Conservation (phyloP, 2,113 vertebrate genomes). For the Pongo abelii region DNA sequence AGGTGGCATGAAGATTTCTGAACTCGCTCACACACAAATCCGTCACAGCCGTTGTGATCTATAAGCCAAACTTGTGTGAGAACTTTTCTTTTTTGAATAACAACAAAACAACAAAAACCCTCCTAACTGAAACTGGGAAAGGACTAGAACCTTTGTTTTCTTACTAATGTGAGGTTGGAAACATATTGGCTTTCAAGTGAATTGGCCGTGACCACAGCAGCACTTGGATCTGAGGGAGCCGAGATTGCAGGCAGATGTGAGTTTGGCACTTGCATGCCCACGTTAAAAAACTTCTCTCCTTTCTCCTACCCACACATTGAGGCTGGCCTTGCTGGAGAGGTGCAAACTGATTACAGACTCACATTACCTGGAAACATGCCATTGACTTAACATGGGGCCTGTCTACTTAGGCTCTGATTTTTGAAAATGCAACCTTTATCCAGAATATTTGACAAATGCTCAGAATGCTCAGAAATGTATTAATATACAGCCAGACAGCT, state of each 20-base stretch:
- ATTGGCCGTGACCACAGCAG: constrained; percentile 86
- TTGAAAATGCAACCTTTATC: constrained; percentile 17
- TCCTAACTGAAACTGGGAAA: constrained; percentile 72
- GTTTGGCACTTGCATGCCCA: constrained; percentile 83
- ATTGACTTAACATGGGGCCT: constrained; percentile 39
- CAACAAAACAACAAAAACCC: constrained; percentile 42
- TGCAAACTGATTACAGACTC: constrained; percentile 76
- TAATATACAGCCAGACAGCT: not conserved
- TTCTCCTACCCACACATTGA: constrained; percentile 45
- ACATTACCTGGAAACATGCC: constrained; percentile 73
- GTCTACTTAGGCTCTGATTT: constrained; percentile 30
- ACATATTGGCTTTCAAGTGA: constrained; percentile 82
- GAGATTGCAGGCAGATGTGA: constrained; percentile 88
- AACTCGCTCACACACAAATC: constrained; percentile 70
- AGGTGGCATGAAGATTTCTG: constrained; percentile 73
- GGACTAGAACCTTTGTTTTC: constrained; percentile 77
- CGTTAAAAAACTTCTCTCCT: constrained; percentile 62
- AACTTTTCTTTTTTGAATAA: constrained; percentile 50
- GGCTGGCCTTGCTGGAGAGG: constrained; percentile 60
- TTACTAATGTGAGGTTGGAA: constrained; percentile 73
- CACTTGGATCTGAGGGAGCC: constrained; percentile 81
- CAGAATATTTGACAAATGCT: constrained; percentile 5
- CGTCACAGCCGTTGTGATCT: constrained; percentile 64
- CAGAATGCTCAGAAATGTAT: not conserved
- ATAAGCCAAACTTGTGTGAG: constrained; percentile 63